phyloP scores from a whole-genome alignment of 2,113 vertebrate species.

The Barnardius zonarius region DNA sequence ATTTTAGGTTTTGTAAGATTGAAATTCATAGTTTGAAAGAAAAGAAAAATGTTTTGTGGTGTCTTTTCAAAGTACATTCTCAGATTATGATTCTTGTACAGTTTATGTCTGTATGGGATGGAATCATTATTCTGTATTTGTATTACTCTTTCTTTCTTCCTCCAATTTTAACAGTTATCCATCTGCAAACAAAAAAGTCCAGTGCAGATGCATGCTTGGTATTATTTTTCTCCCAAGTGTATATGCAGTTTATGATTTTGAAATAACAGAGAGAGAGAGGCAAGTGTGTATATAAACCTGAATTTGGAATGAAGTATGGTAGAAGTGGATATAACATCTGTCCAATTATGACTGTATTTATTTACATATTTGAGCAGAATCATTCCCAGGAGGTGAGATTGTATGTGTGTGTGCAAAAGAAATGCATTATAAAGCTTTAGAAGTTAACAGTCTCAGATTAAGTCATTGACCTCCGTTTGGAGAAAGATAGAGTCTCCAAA shows the following conservation, averaged over 20 bases:
- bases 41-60: neutral
- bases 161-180: neutral
- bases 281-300: neutral
- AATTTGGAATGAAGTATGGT: conserved; percentile 30
- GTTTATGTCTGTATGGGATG: neutral
- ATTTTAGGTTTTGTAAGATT: neutral
- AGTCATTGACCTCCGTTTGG: conserved; percentile 5
- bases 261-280: neutral
- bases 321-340: conserved; percentile 23
- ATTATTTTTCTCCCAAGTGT: conserved; percentile 16
- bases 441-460: neutral
- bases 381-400: neutral
- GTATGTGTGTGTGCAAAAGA: neutral
- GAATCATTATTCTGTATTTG: neutral
- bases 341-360: conserved; percentile 22
- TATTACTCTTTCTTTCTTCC: neutral
- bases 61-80: neutral
- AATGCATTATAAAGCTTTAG: neutral
- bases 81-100: neutral
- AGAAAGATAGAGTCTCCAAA: neutral
- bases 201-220: neutral
- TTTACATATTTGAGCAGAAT: conserved; percentile 27
- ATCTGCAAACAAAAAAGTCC: neutral
- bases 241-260: conserved; percentile 19
- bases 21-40: neutral